phyloP scores from a whole-genome alignment of 2,113 vertebrate genomes.

The Struthio camelus region DNA sequence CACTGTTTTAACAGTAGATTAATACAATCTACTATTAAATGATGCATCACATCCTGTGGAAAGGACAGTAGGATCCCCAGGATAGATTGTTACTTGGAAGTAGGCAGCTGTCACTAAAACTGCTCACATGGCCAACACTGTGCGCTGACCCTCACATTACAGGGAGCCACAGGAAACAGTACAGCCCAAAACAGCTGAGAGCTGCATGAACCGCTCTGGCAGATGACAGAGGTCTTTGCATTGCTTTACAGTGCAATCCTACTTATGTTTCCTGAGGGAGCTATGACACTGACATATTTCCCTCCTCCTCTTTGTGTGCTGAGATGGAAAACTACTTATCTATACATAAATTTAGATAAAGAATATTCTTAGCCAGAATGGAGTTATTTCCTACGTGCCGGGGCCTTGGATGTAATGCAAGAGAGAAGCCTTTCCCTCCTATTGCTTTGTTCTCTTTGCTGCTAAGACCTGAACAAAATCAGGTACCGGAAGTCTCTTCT shows the following conservation, averaged over 20 bases:
- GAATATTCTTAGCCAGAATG: background rate
- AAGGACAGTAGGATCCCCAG: background rate
- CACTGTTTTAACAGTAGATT: background rate
- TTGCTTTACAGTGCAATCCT: background rate
- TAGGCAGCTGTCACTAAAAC: background rate
- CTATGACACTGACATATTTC: background rate
- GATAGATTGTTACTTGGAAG: background rate
- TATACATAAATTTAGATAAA: background rate
- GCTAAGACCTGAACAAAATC: background rate
- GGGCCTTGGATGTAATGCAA: background rate
- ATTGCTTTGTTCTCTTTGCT: background rate
- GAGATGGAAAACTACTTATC: background rate
- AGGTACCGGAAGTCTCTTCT: background rate
- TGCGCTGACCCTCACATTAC: background rate
- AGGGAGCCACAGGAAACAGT: background rate
- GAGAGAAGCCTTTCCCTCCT: background rate
- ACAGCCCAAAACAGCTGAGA: background rate
- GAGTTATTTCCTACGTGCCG: background rate
- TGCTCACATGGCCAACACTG: background rate
- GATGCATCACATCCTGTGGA: background rate
- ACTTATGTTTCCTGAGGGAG: background rate
- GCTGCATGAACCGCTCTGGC: background rate
- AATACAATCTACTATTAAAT: background rate
- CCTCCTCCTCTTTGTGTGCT: background rate
- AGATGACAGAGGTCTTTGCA: background rate